Evolutionary conservation across 2,888 invertebrate genomes (phyloP), one percentile per base, ranked within the genome.

Genomic region (Sylvicola fuscatus): DNA sequence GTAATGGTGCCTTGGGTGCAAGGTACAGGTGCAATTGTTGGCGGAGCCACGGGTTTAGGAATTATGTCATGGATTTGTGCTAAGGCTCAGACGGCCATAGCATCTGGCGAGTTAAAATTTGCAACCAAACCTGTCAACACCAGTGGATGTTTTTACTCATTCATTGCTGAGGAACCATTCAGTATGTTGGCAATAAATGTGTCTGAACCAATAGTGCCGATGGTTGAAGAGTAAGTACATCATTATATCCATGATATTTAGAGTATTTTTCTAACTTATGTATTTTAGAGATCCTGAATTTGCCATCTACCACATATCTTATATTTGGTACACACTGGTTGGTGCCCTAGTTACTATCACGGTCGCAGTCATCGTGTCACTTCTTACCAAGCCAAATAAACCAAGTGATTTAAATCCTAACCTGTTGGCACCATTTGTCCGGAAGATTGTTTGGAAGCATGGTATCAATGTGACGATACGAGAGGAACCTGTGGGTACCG

Each of bases 251-350:
- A 12, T 17, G 27, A 32, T 15, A 12, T 1, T 5, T 29, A 29
- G 29, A 8, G 6, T 29, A 13, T 13, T 29, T 29, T 29, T 13
- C 6, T 13, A 13, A 29, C 4, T 5, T 27, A 14, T 34, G 17
- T 36, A 7, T 28, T 35, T 14, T 8, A 38, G 38, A 12, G 38
- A 40, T 11, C 16, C 44, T 1, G 46, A 50, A 2, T 59, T 59
- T 26, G 47, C 50, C 37, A 51, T 81, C 15, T 72, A 77, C 42
- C 73, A 76, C 31, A 65, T 82, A 7, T 81, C 81, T 1, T 82
- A 81, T 54, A 62, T 82, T 49, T 82, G 78, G 74, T 81, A 81
- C 46, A 79, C 80, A 0, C 50, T 75, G 10, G 52, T 69, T 8
- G 74, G 74, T 1, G 59, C 65, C 4, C 27, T 61, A 10, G 59